Percentiles rank a stretch among this genome's conserved stretches.
phyloP scores from a whole-genome alignment of 2,888 invertebrate genomes.

The Miltochrista miniata region DNA sequence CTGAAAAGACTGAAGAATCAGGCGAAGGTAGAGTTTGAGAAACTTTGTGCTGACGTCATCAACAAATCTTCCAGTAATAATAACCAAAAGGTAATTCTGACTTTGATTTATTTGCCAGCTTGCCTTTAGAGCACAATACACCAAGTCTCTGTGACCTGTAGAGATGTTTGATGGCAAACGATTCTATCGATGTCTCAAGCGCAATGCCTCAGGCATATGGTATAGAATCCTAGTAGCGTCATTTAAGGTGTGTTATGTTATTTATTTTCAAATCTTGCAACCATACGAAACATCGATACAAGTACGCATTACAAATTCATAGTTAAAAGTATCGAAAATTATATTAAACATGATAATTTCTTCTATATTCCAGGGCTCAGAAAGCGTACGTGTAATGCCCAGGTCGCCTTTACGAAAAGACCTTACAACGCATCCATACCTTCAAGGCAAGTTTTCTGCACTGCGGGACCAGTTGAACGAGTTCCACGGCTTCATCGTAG shows the following conservation, averaged over 20 bases:
- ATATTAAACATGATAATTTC: neutral
- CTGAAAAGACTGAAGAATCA: conserved; percentile 97
- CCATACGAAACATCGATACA: too few species aligned
- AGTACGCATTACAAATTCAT: too few species aligned
- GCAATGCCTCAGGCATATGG: too few species aligned
- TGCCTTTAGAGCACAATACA: too few species aligned
- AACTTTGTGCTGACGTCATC: conserved; percentile 91
- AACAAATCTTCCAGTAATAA: conserved; percentile 84
- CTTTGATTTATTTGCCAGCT: neutral
- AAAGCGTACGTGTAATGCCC: conserved; percentile 90
- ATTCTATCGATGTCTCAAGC: too few species aligned
- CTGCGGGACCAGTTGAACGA: conserved; percentile 94
- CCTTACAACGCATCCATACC: conserved; percentile 90
- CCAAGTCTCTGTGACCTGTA: too few species aligned
- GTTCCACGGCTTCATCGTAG: conserved; percentile 92
- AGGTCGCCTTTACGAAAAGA: conserved; percentile 90
- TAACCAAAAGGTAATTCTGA: conserved; percentile 71
- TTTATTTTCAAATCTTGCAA: too few species aligned
- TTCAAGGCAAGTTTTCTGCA: conserved; percentile 92
- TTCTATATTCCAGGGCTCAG: conserved; percentile 79
- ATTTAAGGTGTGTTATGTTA: too few species aligned
- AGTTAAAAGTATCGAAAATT: too few species aligned
- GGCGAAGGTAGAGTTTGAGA: conserved; percentile 95
- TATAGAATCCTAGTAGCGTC: too few species aligned
- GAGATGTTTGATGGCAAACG: too few species aligned